Percentiles rank a stretch among this genome's conserved stretches.
phyloP scores from a whole-genome alignment of 2,797 vertebrate species.

The Halcyon leucocephala region DNA sequence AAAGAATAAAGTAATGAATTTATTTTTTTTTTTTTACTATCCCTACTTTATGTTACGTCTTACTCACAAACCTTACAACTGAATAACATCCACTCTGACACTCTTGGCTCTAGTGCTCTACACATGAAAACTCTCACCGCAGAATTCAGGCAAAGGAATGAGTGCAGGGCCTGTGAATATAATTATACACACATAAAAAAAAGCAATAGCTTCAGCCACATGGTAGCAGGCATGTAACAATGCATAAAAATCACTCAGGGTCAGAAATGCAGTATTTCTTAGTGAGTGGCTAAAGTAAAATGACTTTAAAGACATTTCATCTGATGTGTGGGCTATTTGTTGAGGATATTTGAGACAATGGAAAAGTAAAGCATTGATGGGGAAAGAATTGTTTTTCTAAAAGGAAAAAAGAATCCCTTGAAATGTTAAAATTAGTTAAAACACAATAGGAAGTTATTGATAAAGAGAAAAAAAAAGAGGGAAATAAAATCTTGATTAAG shows the following conservation, averaged over 20 bases:
- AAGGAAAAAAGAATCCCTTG: not conserved
- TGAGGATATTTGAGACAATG: not conserved
- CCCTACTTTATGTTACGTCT: not conserved
- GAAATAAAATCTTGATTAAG: not conserved
- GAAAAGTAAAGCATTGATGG: not conserved
- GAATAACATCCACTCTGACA: not conserved
- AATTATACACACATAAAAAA: not conserved
- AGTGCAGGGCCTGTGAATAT: not conserved
- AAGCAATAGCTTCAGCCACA: not conserved
- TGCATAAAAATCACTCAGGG: not conserved
- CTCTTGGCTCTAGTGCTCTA: not conserved
- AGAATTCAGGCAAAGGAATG: not conserved
- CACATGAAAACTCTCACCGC: not conserved
- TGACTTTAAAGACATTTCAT: not conserved
- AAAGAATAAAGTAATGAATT: not conserved
- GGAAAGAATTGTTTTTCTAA: not conserved
- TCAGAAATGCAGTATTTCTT: not conserved
- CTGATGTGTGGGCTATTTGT: not conserved
- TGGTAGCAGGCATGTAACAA: not conserved
- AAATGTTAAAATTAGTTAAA: not conserved
- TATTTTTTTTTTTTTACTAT: not conserved
- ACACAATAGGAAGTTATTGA: not conserved
- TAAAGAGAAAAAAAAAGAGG: not conserved
- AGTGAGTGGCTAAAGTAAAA: not conserved
- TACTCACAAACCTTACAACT: not conserved